Conservation (phyloP, 2,113 vertebrate genomes). For the Furnarius figulus region DNA sequence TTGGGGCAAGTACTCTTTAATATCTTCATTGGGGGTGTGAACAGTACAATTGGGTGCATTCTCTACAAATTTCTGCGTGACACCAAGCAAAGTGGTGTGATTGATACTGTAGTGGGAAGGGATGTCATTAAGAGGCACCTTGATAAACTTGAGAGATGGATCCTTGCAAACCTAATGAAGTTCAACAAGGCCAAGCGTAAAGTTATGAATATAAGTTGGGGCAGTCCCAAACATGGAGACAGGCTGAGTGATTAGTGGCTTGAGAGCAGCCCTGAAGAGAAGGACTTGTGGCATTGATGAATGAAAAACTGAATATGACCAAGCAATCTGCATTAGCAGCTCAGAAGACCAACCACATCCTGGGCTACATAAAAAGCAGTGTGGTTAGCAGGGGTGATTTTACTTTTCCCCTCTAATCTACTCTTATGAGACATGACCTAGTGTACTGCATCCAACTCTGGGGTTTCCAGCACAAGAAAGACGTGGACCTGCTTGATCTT, state of each 20-base stretch:
- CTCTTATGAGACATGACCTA: neutral
- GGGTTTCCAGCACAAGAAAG: neutral
- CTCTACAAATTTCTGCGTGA: neutral
- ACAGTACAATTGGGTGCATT: neutral
- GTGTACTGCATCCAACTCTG: neutral
- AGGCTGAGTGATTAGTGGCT: neutral
- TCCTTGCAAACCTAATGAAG: fast-evolving
- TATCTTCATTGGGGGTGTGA: neutral
- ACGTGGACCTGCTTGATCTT: neutral
- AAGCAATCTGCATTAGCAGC: neutral
- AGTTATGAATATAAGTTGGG: neutral
- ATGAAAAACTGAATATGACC: neutral
- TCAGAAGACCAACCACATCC: neutral
- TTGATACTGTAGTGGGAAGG: neutral
- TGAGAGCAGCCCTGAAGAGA: neutral
- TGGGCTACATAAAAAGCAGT: neutral
- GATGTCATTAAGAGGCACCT: neutral
- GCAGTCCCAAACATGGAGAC: neutral
- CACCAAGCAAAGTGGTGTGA: neutral
- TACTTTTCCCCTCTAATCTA: neutral
- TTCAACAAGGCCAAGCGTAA: neutral
- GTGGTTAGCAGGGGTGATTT: neutral
- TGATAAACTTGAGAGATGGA: neutral
- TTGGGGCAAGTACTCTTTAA: neutral
- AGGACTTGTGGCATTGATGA: neutral